Percentiles rank a stretch among this genome's conserved stretches.
phyloP scores from a whole-genome alignment of 53 echinoderm and acorn worm genomes.

The Temnopleurus reevesii region DNA sequence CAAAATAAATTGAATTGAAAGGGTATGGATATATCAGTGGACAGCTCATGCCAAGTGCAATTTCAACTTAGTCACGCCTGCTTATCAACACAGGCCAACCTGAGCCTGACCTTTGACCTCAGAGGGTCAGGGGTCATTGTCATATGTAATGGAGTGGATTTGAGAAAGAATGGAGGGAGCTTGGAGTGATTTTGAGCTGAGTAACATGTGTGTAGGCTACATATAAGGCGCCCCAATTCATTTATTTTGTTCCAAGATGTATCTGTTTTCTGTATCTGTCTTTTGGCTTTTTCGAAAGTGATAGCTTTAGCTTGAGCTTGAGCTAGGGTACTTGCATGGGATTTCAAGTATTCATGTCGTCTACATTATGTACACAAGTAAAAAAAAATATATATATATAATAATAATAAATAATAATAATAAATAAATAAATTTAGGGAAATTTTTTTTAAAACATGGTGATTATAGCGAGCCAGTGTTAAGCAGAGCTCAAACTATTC shows the following conservation, averaged over 20 bases:
- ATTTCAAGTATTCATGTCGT: background rate
- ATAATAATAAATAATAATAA: too few relatives aligned
- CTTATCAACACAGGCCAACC: slow-evolving; percentile 37
- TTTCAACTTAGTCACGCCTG: slow-evolving; percentile 53
- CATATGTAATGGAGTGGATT: background rate
- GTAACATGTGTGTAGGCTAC: background rate
- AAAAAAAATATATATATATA: too few relatives aligned
- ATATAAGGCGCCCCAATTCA: too few relatives aligned
- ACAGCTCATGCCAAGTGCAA: too few relatives aligned
- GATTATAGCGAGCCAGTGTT: too few relatives aligned
- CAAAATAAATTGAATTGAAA: too few relatives aligned
- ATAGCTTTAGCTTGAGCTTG: background rate
- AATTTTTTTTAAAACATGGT: too few relatives aligned
- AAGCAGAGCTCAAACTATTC: too few relatives aligned
- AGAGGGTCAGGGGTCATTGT: slow-evolving; percentile 40
- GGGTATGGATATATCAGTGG: too few relatives aligned
- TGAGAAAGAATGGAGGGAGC: background rate
- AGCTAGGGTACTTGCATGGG: background rate
- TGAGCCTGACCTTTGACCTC: slow-evolving; percentile 28
- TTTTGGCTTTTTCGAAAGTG: slow-evolving; percentile 4
- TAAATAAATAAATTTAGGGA: too few relatives aligned
- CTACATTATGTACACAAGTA: too few relatives aligned
- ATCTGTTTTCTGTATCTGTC: too few relatives aligned
- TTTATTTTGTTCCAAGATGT: background rate
- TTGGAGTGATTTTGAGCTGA: slow-evolving; percentile 7